Conservation (phyloP, 2,797 vertebrate genomes). For the Setipinna tenuifilis region DNA sequence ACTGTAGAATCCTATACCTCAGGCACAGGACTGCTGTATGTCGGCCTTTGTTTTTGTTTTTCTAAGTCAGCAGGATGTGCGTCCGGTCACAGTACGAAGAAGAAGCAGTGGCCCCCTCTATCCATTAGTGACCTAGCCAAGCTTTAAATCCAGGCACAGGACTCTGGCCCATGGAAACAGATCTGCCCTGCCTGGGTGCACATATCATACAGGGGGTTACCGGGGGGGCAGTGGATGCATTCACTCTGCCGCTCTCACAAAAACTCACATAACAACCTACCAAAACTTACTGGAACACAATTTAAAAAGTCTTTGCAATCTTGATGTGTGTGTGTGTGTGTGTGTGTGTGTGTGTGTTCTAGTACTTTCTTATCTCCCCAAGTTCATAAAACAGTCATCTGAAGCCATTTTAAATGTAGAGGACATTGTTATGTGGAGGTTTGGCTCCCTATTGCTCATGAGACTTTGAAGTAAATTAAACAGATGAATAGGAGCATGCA, state of each 20-base stretch:
- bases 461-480: slow-evolving; percentile 48
- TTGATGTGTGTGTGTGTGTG: background rate
- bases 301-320: background rate
- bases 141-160: background rate
- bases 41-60: background rate
- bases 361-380: no score
- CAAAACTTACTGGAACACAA: background rate
- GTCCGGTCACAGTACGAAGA: background rate
- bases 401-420: no score
- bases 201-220: background rate
- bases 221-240: background rate
- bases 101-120: background rate
- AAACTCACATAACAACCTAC: background rate
- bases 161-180: background rate
- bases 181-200: background rate
- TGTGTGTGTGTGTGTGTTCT: background rate
- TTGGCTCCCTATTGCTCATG: slow-evolving; percentile 40
- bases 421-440: no score
- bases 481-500: slow-evolving; percentile 46
- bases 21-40: background rate
- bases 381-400: no score
- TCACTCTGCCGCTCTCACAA: background rate
- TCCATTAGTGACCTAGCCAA: background rate
- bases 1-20: background rate
- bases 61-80: background rate